Evolutionary conservation across 2,797 vertebrate genomes (phyloP), one percentile per base, ranked within the genome.

Genomic region (Dallia pectoralis): DNA sequence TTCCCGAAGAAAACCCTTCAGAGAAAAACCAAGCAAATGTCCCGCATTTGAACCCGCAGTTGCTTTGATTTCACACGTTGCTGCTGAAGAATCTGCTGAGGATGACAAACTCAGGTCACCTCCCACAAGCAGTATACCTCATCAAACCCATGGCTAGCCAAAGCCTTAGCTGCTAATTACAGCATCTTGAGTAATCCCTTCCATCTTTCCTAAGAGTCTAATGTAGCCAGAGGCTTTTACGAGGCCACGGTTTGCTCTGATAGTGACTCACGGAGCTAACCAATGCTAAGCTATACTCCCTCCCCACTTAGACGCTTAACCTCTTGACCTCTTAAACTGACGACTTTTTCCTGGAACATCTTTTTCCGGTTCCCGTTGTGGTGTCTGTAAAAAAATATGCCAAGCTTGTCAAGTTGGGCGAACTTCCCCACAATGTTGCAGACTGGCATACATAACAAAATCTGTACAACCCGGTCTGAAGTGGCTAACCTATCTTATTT

Each of bases 261-360:
- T 70, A 59, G 51, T 40, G 76, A 80, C 70, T 75, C 53, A 67
- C 63, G 70, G 74, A 62, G 22, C 59, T 29, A 40, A 40, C 80
- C 72, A 83, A 83, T 81, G 59, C 25, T 27, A 15, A 62, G 25
- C 80, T 78, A 70, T 80, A 82, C 78, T 78, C 81, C 66, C 72
- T 76, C 79, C 85, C 78, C 79, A 79, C 83, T 85, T 82, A 79
- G 85, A 77, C 73, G 77, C 68, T 4, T 40, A 67, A 61, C 61
- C 11, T 67, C 62, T 71, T 67, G 47, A 51, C 67, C 48, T 32
- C 36, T 40, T 40, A 40, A 14, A 7, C 47, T 4, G 47, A 48
- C 51, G 47, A 19, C 63, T 40, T 27, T 67, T 30, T 47, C 44
- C 12, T 9, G 16, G 27, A 16, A 30, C 1, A 51, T 27, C 15